Percentiles rank a stretch among this genome's conserved stretches.
Conservation (phyloP, 2,113 vertebrate species). For the Dolichallabes microphthalmus region DNA sequence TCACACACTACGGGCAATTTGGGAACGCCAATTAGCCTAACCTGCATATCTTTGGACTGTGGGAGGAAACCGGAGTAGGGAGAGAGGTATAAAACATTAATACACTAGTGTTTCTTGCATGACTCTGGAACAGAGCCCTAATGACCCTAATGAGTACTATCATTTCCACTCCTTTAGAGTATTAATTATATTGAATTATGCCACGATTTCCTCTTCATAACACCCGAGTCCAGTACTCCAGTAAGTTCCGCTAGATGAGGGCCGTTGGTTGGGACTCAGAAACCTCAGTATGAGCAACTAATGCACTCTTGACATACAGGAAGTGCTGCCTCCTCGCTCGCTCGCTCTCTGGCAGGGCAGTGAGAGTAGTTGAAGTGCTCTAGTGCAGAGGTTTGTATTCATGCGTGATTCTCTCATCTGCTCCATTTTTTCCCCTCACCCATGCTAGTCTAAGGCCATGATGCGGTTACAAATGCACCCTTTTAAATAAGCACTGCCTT, state of each 20-base stretch:
- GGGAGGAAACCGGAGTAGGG: no score
- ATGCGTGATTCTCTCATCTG: conserved; percentile 5
- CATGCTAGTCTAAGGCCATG: neutral
- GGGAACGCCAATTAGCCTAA: no score
- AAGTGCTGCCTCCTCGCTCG: conserved; percentile 45
- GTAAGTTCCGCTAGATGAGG: conserved; percentile 38
- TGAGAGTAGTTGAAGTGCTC: conserved; percentile 41
- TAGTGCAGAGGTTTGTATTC: conserved; percentile 27
- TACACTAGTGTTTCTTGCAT: neutral
- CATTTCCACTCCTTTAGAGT: neutral
- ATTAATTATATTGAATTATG: neutral
- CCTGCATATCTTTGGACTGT: no score
- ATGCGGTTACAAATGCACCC: neutral
- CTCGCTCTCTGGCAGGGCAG: conserved; percentile 39
- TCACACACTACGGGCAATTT: no score
- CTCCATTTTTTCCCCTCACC: neutral
- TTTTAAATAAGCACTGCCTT: neutral
- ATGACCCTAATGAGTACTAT: neutral
- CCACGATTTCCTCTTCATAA: conserved; percentile 8
- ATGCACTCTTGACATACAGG: conserved; percentile 54
- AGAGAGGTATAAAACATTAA: neutral
- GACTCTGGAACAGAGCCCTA: neutral
- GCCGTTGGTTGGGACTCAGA: conserved; percentile 26
- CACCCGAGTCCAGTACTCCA: conserved; percentile 34
- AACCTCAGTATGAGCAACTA: conserved; percentile 34